phyloP scores from a whole-genome alignment of 2,113 vertebrate species.

The Sardina pilchardus region DNA sequence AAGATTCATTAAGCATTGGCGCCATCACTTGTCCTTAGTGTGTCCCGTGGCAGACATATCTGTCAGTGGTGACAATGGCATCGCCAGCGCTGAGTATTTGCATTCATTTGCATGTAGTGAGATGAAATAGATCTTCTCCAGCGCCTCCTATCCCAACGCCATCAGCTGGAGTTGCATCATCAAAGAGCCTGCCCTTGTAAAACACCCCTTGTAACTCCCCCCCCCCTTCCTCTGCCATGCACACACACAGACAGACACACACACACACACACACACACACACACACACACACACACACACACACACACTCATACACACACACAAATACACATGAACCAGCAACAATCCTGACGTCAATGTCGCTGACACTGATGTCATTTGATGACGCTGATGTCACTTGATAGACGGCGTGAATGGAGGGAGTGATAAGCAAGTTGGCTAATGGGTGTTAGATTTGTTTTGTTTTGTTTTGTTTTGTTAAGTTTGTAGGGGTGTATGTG shows the following conservation, averaged over 20 bases:
- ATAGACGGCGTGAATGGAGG: conserved; percentile 8
- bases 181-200: background rate
- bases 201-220: conserved; percentile 3
- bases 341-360: background rate
- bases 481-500: background rate
- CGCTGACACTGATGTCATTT: background rate
- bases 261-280: background rate
- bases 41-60: background rate
- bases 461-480: no score
- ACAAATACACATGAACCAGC: background rate
- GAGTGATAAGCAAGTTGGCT: conserved; percentile 8
- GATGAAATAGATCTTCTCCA: conserved; percentile 2
- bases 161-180: background rate
- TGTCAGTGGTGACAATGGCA: background rate
- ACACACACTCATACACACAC: background rate
- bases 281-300: background rate
- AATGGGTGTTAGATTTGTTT: background rate
- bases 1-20: conserved; percentile 4
- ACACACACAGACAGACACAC: background rate
- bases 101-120: conserved; percentile 25
- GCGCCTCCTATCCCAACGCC: background rate
- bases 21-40: background rate
- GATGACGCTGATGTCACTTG: background rate
- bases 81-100: background rate
- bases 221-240: background rate